Conservation (phyloP, 2,888 invertebrate species). For the Ecdyonurus torrentis region DNA sequence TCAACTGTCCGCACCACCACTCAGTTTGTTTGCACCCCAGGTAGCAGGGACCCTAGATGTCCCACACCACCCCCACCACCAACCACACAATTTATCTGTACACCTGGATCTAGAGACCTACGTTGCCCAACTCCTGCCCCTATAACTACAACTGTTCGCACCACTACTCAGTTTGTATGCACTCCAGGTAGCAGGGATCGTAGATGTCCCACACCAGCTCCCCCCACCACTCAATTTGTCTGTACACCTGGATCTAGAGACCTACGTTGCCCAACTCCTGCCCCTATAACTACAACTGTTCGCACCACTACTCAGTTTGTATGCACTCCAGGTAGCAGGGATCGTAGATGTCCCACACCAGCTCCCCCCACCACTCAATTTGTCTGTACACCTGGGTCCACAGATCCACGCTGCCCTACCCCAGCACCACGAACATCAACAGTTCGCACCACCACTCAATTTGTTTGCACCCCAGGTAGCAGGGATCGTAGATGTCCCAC, state of each 20-base stretch:
- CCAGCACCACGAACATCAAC: slow-evolving; percentile 16
- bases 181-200: slow-evolving; percentile 19
- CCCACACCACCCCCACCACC: slow-evolving; percentile 18
- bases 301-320: not conserved
- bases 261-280: slow-evolving; percentile 10
- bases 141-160: slow-evolving; percentile 19
- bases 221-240: slow-evolving; percentile 10
- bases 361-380: slow-evolving; percentile 14
- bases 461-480: slow-evolving; percentile 22
- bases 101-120: slow-evolving; percentile 21
- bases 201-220: slow-evolving; percentile 17
- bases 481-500: slow-evolving; percentile 23
- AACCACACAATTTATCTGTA: slow-evolving; percentile 19
- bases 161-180: slow-evolving; percentile 15
- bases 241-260: slow-evolving; percentile 17
- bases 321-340: slow-evolving; percentile 10
- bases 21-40: slow-evolving; percentile 13
- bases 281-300: not conserved
- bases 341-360: slow-evolving; percentile 25
- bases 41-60: slow-evolving; percentile 17
- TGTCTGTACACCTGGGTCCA: slow-evolving; percentile 14
- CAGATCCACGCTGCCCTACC: slow-evolving; percentile 19
- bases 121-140: slow-evolving; percentile 20
- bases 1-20: slow-evolving; percentile 17
- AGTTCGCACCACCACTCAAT: slow-evolving; percentile 18